Evolutionary conservation across 2,888 invertebrate species (phyloP).

Genomic region (Heliconius ethilla): DNA sequence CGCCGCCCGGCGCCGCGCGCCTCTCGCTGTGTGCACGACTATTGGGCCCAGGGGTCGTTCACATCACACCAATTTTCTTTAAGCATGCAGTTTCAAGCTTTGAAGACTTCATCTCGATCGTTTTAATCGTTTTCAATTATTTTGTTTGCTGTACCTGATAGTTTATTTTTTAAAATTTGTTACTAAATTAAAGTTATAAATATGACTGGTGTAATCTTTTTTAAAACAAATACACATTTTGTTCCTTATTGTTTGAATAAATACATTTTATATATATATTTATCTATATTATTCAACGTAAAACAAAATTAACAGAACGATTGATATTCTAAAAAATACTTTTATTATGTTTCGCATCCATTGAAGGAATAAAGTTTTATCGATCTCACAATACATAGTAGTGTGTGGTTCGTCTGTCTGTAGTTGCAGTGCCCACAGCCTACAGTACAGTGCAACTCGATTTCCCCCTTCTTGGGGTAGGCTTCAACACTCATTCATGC

Average conservation of each 20-base stretch:
- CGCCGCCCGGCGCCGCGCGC: conserved; percentile 63
- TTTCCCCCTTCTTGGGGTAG: conserved; percentile 80
- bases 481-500: conserved; percentile 81
- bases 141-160: neutral
- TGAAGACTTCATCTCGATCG: conserved; percentile 31
- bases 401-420: conserved; percentile 67
- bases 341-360: conserved; percentile 39
- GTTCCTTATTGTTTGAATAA: neutral
- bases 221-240: too few relatives aligned
- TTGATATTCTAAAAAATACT: neutral
- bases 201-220: neutral
- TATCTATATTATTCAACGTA: neutral
- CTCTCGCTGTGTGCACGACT: conserved; percentile 70
- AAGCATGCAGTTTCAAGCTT: conserved; percentile 43
- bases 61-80: conserved; percentile 72
- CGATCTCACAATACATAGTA: conserved; percentile 65
- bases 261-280: neutral
- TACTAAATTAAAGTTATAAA: neutral
- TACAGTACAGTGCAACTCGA: conserved; percentile 78
- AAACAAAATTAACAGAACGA: neutral
- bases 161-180: neutral
- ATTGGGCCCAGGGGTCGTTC: conserved; percentile 78
- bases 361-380: conserved; percentile 56
- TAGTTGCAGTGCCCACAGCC: conserved; percentile 66
- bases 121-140: conserved; percentile 4